Conservation (phyloP, 2,113 vertebrate genomes). For the Tauraco erythrolophus region DNA sequence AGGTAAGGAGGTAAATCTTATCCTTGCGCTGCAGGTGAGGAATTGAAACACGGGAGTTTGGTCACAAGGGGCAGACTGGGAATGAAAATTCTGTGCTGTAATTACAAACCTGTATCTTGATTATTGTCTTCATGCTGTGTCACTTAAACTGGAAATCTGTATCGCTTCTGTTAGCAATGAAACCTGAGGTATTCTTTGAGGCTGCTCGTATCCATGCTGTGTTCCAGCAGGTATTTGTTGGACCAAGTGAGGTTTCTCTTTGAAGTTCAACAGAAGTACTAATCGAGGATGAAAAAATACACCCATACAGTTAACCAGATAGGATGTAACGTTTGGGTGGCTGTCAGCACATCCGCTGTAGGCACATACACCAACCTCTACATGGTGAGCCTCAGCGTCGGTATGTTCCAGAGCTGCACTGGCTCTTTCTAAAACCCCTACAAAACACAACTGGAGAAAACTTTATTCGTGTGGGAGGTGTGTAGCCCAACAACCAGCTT, state of each 20-base stretch:
- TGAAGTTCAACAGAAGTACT: background rate
- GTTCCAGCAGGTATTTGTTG: background rate
- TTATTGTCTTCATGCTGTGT: rapidly evolving
- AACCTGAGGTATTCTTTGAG: background rate
- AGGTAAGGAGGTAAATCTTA: background rate
- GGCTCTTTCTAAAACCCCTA: no score
- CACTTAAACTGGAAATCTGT: no score
- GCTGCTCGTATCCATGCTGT: rapidly evolving
- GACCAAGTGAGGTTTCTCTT: background rate
- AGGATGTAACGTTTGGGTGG: background rate
- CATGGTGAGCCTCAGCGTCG: background rate
- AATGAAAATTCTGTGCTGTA: rapidly evolving
- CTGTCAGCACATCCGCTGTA: background rate
- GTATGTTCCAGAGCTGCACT: background rate
- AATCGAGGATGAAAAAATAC: background rate
- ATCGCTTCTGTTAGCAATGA: rapidly evolving
- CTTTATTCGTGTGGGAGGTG: background rate
- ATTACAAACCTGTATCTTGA: background rate
- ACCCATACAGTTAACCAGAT: background rate
- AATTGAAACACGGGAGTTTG: background rate
- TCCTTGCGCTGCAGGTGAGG: background rate
- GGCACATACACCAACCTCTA: rapidly evolving
- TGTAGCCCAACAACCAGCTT: background rate
- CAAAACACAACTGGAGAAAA: background rate
- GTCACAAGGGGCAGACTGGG: background rate